phyloP scores from a whole-genome alignment of 2,888 invertebrate species.

The Ichneumoninae sp. region DNA sequence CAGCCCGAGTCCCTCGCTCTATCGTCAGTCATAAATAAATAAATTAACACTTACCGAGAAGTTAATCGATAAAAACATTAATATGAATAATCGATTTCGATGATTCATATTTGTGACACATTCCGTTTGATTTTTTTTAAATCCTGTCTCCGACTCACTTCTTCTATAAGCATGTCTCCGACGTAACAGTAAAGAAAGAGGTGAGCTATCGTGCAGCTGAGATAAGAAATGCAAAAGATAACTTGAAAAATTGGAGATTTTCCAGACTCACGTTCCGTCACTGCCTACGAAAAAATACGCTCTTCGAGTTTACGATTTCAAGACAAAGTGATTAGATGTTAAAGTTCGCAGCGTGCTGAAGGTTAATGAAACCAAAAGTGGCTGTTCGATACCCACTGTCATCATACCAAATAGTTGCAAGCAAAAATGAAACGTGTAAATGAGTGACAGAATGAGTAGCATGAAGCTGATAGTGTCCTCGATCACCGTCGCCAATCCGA shows the following conservation, averaged over 20 bases:
- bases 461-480: constrained; percentile 73
- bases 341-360: too few relatives aligned
- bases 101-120: background rate
- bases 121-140: background rate
- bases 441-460: constrained; percentile 72
- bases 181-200: constrained; percentile 60
- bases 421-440: constrained; percentile 73
- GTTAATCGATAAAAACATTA: background rate
- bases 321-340: too few relatives aligned
- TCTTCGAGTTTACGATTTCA: too few relatives aligned
- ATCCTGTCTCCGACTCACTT: constrained; percentile 33
- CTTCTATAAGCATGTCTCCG: constrained; percentile 53
- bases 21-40: background rate
- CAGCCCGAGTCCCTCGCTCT: constrained; percentile 62
- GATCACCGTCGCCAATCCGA: constrained; percentile 58
- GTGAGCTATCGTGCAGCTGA: constrained; percentile 51
- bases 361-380: too few relatives aligned
- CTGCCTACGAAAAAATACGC: too few relatives aligned
- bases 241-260: constrained; percentile 49
- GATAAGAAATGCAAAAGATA: constrained; percentile 48
- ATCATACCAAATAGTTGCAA: constrained; percentile 73
- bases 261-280: constrained; percentile 18
- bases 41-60: background rate
- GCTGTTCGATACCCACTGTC: constrained; percentile 63
- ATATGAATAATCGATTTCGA: background rate